Evolutionary conservation across 2,797 vertebrate genomes (phyloP), one percentile per base, ranked within the genome.

Genomic region (Rhinichthys osculus): DNA sequence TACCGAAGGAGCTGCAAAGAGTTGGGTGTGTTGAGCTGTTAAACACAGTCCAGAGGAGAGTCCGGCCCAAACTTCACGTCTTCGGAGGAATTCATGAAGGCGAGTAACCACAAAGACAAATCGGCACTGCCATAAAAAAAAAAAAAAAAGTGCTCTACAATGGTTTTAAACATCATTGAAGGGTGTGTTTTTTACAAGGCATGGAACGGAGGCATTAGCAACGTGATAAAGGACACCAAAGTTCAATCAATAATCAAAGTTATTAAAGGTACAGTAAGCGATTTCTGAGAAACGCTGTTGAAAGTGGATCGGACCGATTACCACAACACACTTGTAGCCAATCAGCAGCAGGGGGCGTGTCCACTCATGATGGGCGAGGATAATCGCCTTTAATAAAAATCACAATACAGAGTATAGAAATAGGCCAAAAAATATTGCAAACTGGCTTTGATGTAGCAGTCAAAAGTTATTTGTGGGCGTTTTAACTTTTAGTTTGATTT

Each of bases 11-110:
- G 93, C 95, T 99, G 82, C 98, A 99, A 92, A 94, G 98, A 89
- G 98, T 99, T 82, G 98, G 98, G 87, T 99, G 98, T 5, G 97
- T 99, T 92, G 98, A 99, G 92, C 97, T 99, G 91, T 93, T 99
- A 88, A 99, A 99, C 95, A 99, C 98, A 0, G 98, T 99, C 79
- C 98, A 99, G 94, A 97, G 97, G 91, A 94, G 98, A 90, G 97
- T 99, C 1, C 94, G 97, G 66, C 98, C 98, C 91, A 99, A 99
- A 89, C 96, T 99, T 27, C 98, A 99, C 0, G 97, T 97, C 84
- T 99, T 98, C 19, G 98, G 98, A 83, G 97, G 97, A 66, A 99
- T 99, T 69, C 98, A 99, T 30, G 98, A 99, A 97, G 98, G 98
- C 98, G 93, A 93, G 3, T 67, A n/a, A 38, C 23, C 33, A 8